A percentile compares a stretch with the other conserved stretches of the same genome.
These are phyloP conservation scores for Ranitomeya imitator DNA, from an alignment of 2,113 vertebrate genomes.

Conservation along the genomic window DNA sequence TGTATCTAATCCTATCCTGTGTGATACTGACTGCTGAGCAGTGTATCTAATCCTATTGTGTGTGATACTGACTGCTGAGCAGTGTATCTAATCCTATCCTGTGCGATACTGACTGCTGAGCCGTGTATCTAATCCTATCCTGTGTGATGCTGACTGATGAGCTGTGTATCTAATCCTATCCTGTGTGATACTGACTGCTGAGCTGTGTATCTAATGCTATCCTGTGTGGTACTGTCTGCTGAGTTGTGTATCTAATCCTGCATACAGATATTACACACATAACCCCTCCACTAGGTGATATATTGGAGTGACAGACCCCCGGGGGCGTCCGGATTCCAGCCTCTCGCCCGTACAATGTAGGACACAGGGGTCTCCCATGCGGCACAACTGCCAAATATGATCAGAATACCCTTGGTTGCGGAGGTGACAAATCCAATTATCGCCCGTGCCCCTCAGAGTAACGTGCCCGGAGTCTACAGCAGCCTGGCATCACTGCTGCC, in stretches of 20 bases:
- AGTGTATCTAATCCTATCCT: no score
- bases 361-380: background rate
- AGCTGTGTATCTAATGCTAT: background rate
- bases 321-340: no score
- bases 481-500: background rate
- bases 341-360: background rate
- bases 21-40: no score
- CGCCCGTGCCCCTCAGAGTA: slow-evolving; percentile 8
- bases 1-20: no score
- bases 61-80: no score
- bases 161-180: background rate
- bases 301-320: background rate
- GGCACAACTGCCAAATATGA: slow-evolving; percentile 41
- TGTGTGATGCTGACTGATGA: background rate
- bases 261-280: background rate
- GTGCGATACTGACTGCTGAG: no score
- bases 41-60: no score
- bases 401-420: background rate
- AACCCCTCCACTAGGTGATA: background rate
- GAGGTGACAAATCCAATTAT: slow-evolving; percentile 28
- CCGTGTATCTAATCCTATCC: no score
- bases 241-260: background rate
- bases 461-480: background rate
- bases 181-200: background rate
- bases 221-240: background rate